phyloP scores from a whole-genome alignment of 1,140 invertebrate genomes.

The Tachypleus tridentatus region DNA sequence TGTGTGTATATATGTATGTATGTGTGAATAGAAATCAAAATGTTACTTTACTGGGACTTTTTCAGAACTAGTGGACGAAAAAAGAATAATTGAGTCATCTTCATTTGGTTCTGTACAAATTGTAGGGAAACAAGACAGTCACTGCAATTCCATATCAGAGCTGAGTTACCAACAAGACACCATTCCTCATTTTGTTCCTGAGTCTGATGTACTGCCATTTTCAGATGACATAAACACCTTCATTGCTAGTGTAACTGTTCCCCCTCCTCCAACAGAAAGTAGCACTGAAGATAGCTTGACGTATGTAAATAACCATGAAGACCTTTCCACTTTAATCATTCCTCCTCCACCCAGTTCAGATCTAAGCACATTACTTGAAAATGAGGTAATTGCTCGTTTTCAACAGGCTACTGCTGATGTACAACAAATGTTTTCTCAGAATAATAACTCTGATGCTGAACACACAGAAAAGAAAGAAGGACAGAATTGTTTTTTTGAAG shows the following conservation, averaged over 20 bases:
- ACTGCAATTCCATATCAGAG: too few relatives aligned
- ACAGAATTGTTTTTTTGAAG: too few relatives aligned
- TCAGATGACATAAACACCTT: conserved; percentile 56
- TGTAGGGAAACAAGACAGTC: too few relatives aligned
- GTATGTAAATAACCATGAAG: neutral
- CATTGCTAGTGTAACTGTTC: conserved; percentile 67
- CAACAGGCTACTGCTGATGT: conserved; percentile 26
- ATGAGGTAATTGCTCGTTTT: conserved; percentile 23
- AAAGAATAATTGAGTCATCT: too few relatives aligned
- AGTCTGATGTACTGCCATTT: neutral
- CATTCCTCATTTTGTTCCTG: neutral
- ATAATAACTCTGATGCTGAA: too few relatives aligned
- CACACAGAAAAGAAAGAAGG: too few relatives aligned
- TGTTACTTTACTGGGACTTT: too few relatives aligned
- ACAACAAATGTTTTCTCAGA: conserved; percentile 13
- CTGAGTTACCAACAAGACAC: too few relatives aligned
- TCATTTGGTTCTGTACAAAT: too few relatives aligned
- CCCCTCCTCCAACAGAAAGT: conserved; percentile 42
- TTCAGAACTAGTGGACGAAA: too few relatives aligned
- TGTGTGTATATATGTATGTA: too few relatives aligned
- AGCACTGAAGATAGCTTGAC: neutral
- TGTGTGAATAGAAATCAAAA: too few relatives aligned
- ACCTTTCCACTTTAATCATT: conserved; percentile 44
- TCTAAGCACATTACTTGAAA: conserved; percentile 14
- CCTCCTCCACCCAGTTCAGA: conserved; percentile 44